These are phyloP conservation scores for Zaprionus ornatus DNA, from an alignment of 1,140 invertebrate genomes.

Conservation along the genomic window DNA sequence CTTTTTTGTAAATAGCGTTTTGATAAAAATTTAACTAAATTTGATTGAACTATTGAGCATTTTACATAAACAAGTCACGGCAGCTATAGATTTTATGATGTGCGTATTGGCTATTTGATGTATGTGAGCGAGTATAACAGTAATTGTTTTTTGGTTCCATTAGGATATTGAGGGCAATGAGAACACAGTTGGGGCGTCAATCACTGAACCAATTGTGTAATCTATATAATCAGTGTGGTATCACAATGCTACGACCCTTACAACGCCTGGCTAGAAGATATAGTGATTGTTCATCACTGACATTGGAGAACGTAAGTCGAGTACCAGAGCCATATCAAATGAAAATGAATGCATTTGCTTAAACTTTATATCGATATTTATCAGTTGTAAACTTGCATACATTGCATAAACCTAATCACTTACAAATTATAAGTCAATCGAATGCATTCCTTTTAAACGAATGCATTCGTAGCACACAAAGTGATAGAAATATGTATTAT, in stretches of 20 bases:
- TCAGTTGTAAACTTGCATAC: neutral
- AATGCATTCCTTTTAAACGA: neutral
- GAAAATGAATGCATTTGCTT: neutral
- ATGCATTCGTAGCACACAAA: neutral
- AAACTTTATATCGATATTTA: neutral
- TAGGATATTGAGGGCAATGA: neutral
- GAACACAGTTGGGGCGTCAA: neutral
- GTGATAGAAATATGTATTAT: no score
- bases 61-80: neutral
- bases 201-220: neutral
- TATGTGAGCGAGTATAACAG: no score
- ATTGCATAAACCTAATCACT: neutral
- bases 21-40: slow-evolving; percentile 15
- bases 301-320: slow-evolving; percentile 66
- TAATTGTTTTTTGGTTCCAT: neutral
- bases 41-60: neutral
- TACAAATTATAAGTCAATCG: neutral
- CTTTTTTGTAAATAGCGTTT: slow-evolving; percentile 10
- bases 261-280: neutral
- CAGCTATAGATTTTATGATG: neutral
- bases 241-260: neutral
- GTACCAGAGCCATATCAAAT: neutral
- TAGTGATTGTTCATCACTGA: slow-evolving; percentile 34
- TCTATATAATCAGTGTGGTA: neutral
- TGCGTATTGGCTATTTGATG: neutral